These are phyloP conservation scores for Ypsolopha sequella DNA, from an alignment of 2,888 invertebrate species.

Conservation along the genomic window DNA sequence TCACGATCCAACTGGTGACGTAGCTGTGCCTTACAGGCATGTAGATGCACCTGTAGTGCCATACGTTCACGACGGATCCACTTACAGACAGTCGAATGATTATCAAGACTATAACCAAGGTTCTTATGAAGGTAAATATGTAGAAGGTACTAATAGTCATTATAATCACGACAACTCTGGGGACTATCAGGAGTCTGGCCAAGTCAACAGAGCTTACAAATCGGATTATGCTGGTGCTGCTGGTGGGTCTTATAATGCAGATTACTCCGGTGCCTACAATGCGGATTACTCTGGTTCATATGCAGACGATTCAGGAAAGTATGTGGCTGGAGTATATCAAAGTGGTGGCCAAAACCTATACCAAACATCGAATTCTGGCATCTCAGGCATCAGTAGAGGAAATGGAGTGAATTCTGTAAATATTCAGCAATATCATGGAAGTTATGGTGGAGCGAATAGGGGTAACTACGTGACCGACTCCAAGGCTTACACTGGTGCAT, in stretches of 20 bases:
- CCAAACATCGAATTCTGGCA: background rate
- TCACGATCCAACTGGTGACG: constrained; percentile 58
- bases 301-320: constrained; percentile 28
- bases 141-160: constrained; percentile 23
- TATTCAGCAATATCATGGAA: constrained; percentile 20
- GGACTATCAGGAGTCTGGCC: constrained; percentile 9
- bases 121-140: constrained; percentile 14
- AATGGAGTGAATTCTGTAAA: constrained; percentile 10
- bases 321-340: constrained; percentile 13
- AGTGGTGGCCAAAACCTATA: background rate
- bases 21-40: constrained; percentile 54
- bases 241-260: constrained; percentile 11
- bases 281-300: constrained; percentile 32
- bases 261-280: constrained; percentile 22
- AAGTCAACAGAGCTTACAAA: background rate
- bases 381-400: background rate
- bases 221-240: constrained; percentile 18
- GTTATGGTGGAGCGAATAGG: background rate
- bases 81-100: constrained; percentile 35
- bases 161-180: constrained; percentile 39
- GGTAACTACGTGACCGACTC: constrained; percentile 9
- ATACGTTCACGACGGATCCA: constrained; percentile 38
- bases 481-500: constrained; percentile 41
- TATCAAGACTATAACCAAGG: constrained; percentile 30
- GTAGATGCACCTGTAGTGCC: constrained; percentile 40